These are phyloP conservation scores for Peromyscus melanophrys DNA, from an alignment of 2,797 vertebrate species.

Conservation along the genomic window DNA sequence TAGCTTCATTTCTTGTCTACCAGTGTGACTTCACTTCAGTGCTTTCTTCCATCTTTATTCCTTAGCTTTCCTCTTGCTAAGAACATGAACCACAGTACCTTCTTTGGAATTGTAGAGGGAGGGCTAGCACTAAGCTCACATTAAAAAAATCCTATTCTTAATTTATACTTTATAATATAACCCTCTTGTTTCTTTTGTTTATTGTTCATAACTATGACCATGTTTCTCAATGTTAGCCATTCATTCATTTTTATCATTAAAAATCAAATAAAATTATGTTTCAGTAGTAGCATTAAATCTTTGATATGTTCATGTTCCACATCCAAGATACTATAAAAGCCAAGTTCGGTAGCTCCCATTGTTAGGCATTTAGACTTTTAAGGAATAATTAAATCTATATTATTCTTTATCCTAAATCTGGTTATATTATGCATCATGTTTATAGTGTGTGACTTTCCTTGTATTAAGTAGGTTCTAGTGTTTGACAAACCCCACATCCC, in stretches of 20 bases:
- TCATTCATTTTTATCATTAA: constrained; percentile 40
- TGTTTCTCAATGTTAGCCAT: neutral
- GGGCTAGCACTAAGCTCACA: neutral
- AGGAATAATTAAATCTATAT: constrained; percentile 21
- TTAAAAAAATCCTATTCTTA: neutral
- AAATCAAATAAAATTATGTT: neutral
- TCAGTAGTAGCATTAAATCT: neutral
- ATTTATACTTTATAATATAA: constrained; percentile 11
- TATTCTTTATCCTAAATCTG: neutral
- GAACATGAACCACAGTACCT: neutral
- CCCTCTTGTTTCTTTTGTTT: constrained; percentile 31
- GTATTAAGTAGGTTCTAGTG: neutral
- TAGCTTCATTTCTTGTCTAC: neutral
- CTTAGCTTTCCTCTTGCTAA: neutral
- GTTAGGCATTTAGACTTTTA: constrained; percentile 24
- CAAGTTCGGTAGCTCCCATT: constrained; percentile 9
- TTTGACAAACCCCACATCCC: neutral
- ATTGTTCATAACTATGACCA: neutral
- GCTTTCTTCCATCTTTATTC: neutral
- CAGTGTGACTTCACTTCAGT: neutral
- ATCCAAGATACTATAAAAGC: neutral
- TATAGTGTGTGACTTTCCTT: neutral
- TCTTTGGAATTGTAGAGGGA: neutral
- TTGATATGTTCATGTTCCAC: neutral
- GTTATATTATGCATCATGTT: neutral